A percentile compares a stretch with the other conserved stretches of the same genome.
Conservation (phyloP, 2,113 vertebrate genomes). For the Triplophysa rosa region DNA sequence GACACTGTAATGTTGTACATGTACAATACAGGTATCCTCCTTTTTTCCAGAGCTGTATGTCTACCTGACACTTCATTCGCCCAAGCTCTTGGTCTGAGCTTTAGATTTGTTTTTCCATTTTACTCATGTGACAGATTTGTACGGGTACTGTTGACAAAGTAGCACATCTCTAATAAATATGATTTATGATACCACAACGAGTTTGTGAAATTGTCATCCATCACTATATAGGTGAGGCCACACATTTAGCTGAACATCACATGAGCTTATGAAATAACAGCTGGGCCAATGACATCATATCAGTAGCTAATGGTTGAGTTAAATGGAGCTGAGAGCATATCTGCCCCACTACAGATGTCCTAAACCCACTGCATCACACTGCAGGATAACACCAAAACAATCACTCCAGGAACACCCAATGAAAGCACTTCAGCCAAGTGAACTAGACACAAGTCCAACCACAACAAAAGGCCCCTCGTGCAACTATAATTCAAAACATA, state of each 20-base stretch:
- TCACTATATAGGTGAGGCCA: background rate
- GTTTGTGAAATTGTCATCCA: background rate
- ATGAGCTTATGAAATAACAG: background rate
- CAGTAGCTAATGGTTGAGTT: slow-evolving; percentile 5
- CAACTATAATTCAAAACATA: background rate
- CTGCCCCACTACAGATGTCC: slow-evolving; percentile 54
- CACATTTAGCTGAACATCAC: background rate
- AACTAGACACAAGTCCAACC: background rate
- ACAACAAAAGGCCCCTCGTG: background rate
- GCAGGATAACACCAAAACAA: slow-evolving; percentile 58
- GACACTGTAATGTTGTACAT: too few species aligned
- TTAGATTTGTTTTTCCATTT: background rate
- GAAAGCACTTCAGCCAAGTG: background rate
- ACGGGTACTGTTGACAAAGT: background rate
- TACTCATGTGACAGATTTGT: background rate
- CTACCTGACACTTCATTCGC: too few species aligned
- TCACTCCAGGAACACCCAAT: background rate
- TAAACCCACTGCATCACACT: slow-evolving; percentile 71
- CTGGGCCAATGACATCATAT: slow-evolving; percentile 57
- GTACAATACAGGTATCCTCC: too few species aligned
- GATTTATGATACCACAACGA: background rate
- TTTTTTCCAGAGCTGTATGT: too few species aligned
- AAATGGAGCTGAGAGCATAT: slow-evolving; percentile 39
- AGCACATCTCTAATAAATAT: background rate
- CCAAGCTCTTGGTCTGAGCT: too few species aligned